Evolutionary conservation across 2,113 vertebrate genomes (phyloP), one percentile per base, ranked within the genome.

Genomic region (Xenus cinereus): DNA sequence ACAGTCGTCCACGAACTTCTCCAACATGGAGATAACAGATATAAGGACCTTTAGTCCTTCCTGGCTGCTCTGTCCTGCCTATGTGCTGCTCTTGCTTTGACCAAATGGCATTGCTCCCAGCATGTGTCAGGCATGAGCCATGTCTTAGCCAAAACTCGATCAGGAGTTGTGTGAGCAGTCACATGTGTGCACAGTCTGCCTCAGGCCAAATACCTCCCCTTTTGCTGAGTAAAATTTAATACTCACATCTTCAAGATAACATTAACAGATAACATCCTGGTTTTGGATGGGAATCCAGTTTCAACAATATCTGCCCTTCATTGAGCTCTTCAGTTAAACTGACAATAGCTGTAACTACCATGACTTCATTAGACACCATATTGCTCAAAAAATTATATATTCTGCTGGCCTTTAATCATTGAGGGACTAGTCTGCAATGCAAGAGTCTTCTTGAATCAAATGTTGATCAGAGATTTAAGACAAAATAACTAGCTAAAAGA

Each of bases 11-110:
- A 39, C 2, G 5, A 16, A 39, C 5, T 53, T 30, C 68, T 39
- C n/a, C 17, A 48, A 13, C 3, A 3, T 8, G 14, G 12, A 51
- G 19, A n/a, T 41, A 77, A 28, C 0, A 3, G 13, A 35, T 43
- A 22, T 60, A 43, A 51, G 12, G 4, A 45, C 10, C 26, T 32
- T 77, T 16, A 77, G 21, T 39, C 27, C 26, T 51, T 68, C 54
- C 32, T 68, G 54, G 37, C 45, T 37, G 32, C 39, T 0, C 0
- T 45, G 32, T 27, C 45, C 63, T 60, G 35, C 12, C 32, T 30
- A 19, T 21, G 43, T 10, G 4, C 20, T 45, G 45, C 37, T 60
- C 45, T 43, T 0, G 2, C 51, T 85, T 57, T 41, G 72, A 67
- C n/a, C 11, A 18, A 28, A 66, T 14, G 18, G 14, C 1, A 1